Conservation (phyloP, 1,140 invertebrate genomes). For the Trichoplusia ni region DNA sequence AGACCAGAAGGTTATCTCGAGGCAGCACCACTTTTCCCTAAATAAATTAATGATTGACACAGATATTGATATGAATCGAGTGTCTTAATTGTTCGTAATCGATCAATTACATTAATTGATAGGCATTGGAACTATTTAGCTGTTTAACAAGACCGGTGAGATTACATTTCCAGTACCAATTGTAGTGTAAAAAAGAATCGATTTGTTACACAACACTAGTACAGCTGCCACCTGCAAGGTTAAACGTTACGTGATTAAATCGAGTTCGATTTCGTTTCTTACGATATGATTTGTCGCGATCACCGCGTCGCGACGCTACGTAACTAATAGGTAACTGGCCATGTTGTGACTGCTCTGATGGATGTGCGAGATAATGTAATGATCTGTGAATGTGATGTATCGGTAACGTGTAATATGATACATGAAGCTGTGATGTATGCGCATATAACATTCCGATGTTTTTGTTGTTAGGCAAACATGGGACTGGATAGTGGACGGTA, state of each 20-base stretch:
- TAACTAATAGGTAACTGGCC: conserved; percentile 29
- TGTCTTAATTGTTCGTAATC: conserved; percentile 4
- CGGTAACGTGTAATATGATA: conserved; percentile 12
- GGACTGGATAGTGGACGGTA: too few relatives aligned
- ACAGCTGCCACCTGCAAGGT: conserved; percentile 52
- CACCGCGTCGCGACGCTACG: conserved; percentile 12
- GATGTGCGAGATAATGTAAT: conserved; percentile 25
- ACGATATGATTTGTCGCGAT: conserved; percentile 41
- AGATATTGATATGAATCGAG: not conserved
- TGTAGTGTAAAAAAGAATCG: conserved; percentile 39
- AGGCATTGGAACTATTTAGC: conserved; percentile 2
- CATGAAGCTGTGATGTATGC: not conserved
- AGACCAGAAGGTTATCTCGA: conserved; percentile 15
- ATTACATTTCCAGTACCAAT: conserved; percentile 32
- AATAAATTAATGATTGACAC: conserved; percentile 21
- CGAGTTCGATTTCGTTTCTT: conserved; percentile 45
- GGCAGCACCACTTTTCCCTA: conserved; percentile 1
- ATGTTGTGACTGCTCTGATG: conserved; percentile 30
- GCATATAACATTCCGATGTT: not conserved
- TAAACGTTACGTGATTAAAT: conserved; percentile 58
- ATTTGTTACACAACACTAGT: conserved; percentile 53
- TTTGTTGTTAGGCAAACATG: not conserved
- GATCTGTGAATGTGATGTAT: conserved; percentile 8
- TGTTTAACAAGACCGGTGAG: not conserved
- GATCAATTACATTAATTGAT: conserved; percentile 19